Conservation (phyloP, 2,888 invertebrate species). For the Dolichopus griseipennis region DNA sequence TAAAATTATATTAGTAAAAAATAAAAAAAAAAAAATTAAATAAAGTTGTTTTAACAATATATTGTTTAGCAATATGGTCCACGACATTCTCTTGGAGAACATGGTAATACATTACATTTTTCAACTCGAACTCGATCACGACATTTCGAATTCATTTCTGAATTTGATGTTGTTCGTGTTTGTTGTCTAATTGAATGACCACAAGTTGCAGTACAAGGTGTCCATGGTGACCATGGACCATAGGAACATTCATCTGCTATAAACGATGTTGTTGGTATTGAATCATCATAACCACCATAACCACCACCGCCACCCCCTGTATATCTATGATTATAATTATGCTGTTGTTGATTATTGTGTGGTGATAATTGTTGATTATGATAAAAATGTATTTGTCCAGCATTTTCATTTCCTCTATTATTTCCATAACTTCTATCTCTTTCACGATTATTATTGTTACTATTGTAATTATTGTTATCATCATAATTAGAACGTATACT, state of each 20-base stretch:
- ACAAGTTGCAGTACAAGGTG: slow-evolving; percentile 57
- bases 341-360: slow-evolving; percentile 14
- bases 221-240: slow-evolving; percentile 61
- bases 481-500: slow-evolving; percentile 21
- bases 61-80: slow-evolving; percentile 21
- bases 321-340: not conserved
- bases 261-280: not conserved
- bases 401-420: slow-evolving; percentile 20
- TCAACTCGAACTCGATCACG: slow-evolving; percentile 39
- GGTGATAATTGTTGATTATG: slow-evolving; percentile 19
- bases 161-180: slow-evolving; percentile 43
- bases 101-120: slow-evolving; percentile 38
- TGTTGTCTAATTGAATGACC: slow-evolving; percentile 50
- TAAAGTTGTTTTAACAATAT: too few relatives aligned
- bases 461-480: slow-evolving; percentile 16
- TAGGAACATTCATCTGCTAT: slow-evolving; percentile 49
- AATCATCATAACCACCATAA: not conserved
- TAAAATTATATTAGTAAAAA: too few relatives aligned
- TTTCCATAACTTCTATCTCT: not conserved
- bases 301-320: too few relatives aligned
- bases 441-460: too few relatives aligned
- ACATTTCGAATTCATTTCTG: slow-evolving; percentile 37
- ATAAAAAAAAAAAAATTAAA: too few relatives aligned
- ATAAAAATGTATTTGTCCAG: slow-evolving; percentile 19
- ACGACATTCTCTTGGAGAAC: slow-evolving; percentile 27